Evolutionary conservation across 1,140 invertebrate genomes (phyloP).

Genomic region (Bombus terrestris): DNA sequence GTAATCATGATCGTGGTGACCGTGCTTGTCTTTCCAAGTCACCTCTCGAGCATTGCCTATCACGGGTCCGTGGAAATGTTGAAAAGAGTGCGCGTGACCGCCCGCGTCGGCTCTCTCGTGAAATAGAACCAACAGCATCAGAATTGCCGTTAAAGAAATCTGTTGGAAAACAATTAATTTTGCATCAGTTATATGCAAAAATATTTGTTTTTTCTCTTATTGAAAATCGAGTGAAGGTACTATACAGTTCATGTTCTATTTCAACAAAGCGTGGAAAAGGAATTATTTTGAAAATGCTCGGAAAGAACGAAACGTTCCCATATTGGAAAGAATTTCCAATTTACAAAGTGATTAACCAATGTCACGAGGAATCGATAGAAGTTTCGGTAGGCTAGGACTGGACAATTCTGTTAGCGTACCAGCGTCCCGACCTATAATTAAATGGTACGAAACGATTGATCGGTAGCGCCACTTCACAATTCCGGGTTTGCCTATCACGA

Average conservation of each 20-base stretch:
- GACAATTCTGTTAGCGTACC: background rate
- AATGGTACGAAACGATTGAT: constrained; percentile 36
- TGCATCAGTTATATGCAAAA: background rate
- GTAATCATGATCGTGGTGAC: constrained; percentile 76
- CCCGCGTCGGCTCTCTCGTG: constrained; percentile 11
- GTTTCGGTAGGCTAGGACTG: background rate
- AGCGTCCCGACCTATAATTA: constrained; percentile 5
- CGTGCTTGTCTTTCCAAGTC: constrained; percentile 77
- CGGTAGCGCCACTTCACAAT: background rate
- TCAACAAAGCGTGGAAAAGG: too few relatives aligned
- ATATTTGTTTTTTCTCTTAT: background rate
- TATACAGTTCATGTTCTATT: background rate
- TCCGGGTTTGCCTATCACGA: background rate
- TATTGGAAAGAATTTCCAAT: constrained; percentile 22
- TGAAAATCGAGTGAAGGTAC: background rate
- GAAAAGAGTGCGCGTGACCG: constrained; percentile 78
- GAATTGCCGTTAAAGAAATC: constrained; percentile 18
- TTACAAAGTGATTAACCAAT: constrained; percentile 11
- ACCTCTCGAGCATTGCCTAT: constrained; percentile 74
- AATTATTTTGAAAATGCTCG: background rate
- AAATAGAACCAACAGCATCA: constrained; percentile 24
- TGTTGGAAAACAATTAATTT: constrained; percentile 22
- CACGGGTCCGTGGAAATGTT: constrained; percentile 80
- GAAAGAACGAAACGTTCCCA: background rate
- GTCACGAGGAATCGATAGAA: constrained; percentile 8